Evolutionary conservation across 2,113 vertebrate genomes (phyloP).

Genomic region (Eublepharis macularius): DNA sequence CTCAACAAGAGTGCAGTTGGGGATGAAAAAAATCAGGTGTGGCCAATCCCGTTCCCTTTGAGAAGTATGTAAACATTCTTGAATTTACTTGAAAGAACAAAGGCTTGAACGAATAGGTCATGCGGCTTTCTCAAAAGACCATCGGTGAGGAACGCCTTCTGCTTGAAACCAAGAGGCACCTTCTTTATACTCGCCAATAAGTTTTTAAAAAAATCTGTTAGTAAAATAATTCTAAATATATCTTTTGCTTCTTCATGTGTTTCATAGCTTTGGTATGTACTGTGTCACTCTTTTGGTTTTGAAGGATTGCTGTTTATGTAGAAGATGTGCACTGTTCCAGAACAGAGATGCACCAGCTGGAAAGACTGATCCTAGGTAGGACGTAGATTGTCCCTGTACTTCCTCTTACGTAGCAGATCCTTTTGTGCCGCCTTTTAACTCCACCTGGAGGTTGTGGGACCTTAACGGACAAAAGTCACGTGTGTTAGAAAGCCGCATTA

Average conservation of each 20-base stretch:
- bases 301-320: background rate
- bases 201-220: background rate
- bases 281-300: background rate
- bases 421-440: too few species aligned
- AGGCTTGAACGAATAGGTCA: background rate
- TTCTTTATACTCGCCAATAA: background rate
- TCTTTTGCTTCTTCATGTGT: background rate
- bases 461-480: too few species aligned
- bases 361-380: background rate
- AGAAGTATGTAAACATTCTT: background rate
- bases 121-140: background rate
- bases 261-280: background rate
- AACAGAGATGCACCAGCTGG: background rate
- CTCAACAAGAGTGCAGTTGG: conserved; percentile 7
- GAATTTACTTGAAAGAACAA: background rate
- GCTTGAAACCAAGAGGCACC: background rate
- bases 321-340: background rate
- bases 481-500: too few species aligned
- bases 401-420: too few species aligned
- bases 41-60: background rate
- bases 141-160: background rate
- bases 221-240: background rate
- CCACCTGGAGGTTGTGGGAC: too few species aligned
- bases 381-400: too few species aligned
- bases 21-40: background rate